Conservation (phyloP, 1,140 invertebrate genomes). For the Bombus sylvicola region DNA sequence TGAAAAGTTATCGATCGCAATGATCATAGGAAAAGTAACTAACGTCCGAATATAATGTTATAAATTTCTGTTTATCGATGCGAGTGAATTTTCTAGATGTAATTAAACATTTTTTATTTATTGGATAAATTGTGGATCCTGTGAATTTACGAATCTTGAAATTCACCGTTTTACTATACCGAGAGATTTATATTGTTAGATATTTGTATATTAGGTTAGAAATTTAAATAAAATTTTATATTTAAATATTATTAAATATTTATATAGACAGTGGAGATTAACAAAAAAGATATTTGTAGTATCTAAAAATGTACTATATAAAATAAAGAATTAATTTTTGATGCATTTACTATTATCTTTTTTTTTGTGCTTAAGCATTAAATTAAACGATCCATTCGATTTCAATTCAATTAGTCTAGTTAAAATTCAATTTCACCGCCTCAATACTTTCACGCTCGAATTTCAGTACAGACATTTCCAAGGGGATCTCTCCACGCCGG, state of each 20-base stretch:
- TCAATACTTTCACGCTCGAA: background rate
- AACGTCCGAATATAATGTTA: background rate
- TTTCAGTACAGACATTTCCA: background rate
- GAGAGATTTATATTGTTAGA: background rate
- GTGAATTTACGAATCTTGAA: background rate
- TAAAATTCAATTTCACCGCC: constrained; percentile 9
- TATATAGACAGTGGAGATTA: background rate
- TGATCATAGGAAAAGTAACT: background rate
- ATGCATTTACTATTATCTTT: background rate
- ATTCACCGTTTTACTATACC: background rate
- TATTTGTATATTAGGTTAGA: background rate
- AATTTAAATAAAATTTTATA: background rate
- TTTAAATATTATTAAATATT: background rate
- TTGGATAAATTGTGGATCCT: background rate
- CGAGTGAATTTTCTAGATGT: no score
- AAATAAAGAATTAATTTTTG: background rate
- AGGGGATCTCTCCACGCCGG: background rate
- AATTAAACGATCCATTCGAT: background rate
- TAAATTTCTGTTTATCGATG: background rate
- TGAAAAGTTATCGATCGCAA: background rate
- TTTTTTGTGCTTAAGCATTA: background rate
- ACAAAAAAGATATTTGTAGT: background rate
- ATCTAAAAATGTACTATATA: background rate
- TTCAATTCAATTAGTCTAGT: background rate
- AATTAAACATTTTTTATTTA: background rate